Base-by-base conservation (phyloP, 2,888 invertebrate genomes). In the Tachina lurida region DNA sequence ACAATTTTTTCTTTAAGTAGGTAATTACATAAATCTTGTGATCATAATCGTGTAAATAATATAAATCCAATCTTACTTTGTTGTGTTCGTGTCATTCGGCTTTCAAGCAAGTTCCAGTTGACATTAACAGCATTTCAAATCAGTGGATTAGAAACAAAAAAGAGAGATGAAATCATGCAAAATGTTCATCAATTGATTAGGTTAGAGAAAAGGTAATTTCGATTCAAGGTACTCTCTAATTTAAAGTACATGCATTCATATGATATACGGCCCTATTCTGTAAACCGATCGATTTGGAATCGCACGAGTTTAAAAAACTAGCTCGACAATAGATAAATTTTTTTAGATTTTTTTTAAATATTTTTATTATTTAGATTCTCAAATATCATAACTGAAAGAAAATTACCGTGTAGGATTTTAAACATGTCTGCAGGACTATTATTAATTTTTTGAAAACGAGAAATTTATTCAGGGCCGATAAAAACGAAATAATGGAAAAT, bases 11-110 rank as follows among this genome's bases (percentile, higher is more conserved):
- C 31, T 49, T 56, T 71, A 77, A 77, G 58, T 31, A 65, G 71
- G 31, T 84, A 86, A 86, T 86, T 83, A 76, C 73, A 73, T 83
- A 76, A 82, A 84, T 74, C 71, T 86, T 62, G 62, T 67, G 75
- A 86, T 83, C 63, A 76, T 73, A 80, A 83, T 86, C 83, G 60
- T 65, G 19, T 77, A 74, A 85, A 58, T 78, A 82, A 82, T 74
- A 78, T 60, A 78, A 71, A 73, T 63, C 49, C 71, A 54, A 76
- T 68, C 31, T 43, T 62, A 80, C 56, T 80, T 86, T 86, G 79
- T 83, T 79, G 79, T 68, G 43, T 60, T 71, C 67, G 45, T 83
- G 79, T 86, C 75, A 54, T 15, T 79, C 71, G 56, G 73, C 62
- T 79, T 60, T 45, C 17, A 71, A 86, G 45, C 79, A 75, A 83